phyloP scores from a whole-genome alignment of 2,113 vertebrate genomes.

The Tetrax tetrax region DNA sequence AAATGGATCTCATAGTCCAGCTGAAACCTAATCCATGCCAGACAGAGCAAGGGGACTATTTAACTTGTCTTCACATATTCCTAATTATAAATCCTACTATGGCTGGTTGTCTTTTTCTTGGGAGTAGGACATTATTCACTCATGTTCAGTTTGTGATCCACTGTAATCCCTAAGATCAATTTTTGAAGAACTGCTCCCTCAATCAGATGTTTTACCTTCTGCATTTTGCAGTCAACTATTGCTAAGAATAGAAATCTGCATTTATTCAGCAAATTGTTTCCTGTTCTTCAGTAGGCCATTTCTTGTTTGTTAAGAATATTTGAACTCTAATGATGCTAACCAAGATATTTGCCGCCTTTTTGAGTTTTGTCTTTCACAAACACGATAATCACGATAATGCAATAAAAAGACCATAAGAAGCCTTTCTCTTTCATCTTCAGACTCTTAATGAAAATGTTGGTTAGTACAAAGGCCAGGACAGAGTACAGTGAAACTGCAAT shows the following conservation, averaged over 20 bases:
- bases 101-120: background rate
- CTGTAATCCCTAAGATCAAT: background rate
- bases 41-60: background rate
- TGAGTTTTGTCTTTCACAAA: background rate
- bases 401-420: background rate
- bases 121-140: background rate
- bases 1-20: background rate
- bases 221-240: background rate
- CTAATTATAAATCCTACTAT: background rate
- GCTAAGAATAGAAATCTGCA: background rate
- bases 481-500: background rate
- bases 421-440: background rate
- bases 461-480: background rate
- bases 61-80: background rate
- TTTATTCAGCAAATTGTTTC: slow-evolving; percentile 10
- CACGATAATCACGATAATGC: background rate
- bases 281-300: background rate
- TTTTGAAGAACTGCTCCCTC: background rate
- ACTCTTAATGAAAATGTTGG: background rate
- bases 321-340: background rate
- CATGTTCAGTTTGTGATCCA: background rate
- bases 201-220: background rate
- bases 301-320: background rate
- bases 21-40: background rate
- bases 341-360: background rate